Percentiles rank a stretch among this genome's conserved stretches.
Conservation (phyloP, 1,140 invertebrate species). For the Zaprionus vittiger region DNA sequence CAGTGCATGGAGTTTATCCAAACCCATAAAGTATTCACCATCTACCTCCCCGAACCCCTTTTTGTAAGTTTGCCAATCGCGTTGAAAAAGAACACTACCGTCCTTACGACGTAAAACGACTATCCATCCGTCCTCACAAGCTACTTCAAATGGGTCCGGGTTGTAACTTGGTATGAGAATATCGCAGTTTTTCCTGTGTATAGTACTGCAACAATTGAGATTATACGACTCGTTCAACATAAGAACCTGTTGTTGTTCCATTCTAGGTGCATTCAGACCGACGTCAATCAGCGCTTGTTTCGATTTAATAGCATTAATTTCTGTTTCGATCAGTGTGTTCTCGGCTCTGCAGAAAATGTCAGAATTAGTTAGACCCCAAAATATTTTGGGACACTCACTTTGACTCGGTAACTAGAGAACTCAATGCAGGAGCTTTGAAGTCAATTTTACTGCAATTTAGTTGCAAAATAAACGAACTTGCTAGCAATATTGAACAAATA, state of each 20-base stretch:
- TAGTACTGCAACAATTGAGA: neutral
- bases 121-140: conserved; percentile 3
- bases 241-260: neutral
- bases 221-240: too few relatives aligned
- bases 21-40: neutral
- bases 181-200: neutral
- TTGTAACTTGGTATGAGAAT: neutral
- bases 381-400: neutral
- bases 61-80: neutral
- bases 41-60: neutral
- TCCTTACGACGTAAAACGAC: neutral
- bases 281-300: neutral
- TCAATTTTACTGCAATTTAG: neutral
- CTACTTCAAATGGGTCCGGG: neutral
- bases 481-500: neutral
- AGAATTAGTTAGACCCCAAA: neutral
- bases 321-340: neutral
- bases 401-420: neutral
- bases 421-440: neutral
- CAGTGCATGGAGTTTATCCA: conserved; percentile 1
- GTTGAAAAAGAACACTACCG: neutral
- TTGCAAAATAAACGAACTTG: neutral
- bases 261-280: too few relatives aligned
- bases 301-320: neutral
- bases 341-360: neutral